Evolutionary conservation across 1,140 invertebrate genomes (phyloP).

Genomic region (Drosophila auraria): DNA sequence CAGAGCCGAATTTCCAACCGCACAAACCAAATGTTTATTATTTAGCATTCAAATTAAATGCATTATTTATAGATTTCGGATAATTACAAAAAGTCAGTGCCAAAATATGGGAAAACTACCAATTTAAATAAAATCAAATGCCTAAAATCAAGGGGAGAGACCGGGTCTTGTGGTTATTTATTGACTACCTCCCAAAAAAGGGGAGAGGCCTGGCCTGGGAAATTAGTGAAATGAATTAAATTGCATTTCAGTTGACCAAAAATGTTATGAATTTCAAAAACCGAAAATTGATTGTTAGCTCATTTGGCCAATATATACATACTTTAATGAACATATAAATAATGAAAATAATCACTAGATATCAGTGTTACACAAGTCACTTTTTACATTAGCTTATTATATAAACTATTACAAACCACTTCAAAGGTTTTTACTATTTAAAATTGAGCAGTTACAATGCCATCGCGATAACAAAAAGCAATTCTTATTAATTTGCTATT

Average conservation of each 20-base stretch:
- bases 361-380: neutral
- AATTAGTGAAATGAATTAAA: slow-evolving; percentile 72
- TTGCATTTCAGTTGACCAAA: slow-evolving; percentile 57
- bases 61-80: slow-evolving; percentile 78
- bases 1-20: slow-evolving; percentile 54
- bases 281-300: slow-evolving; percentile 22
- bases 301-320: slow-evolving; percentile 15
- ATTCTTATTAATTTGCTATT: slow-evolving; percentile 28
- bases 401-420: slow-evolving; percentile 1
- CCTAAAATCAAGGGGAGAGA: slow-evolving; percentile 45
- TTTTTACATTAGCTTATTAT: neutral
- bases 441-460: slow-evolving; percentile 27
- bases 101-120: slow-evolving; percentile 25
- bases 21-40: slow-evolving; percentile 78
- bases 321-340: neutral
- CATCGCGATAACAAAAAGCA: slow-evolving; percentile 20
- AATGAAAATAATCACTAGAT: neutral
- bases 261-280: slow-evolving; percentile 30
- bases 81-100: slow-evolving; percentile 54
- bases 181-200: slow-evolving; percentile 1
- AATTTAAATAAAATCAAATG: slow-evolving; percentile 66
- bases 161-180: slow-evolving; percentile 37
- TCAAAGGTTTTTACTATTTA: slow-evolving; percentile 3
- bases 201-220: slow-evolving; percentile 4
- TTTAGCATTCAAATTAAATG: slow-evolving; percentile 77